Conservation (phyloP, 2,797 vertebrate genomes). For the Channa striata region DNA sequence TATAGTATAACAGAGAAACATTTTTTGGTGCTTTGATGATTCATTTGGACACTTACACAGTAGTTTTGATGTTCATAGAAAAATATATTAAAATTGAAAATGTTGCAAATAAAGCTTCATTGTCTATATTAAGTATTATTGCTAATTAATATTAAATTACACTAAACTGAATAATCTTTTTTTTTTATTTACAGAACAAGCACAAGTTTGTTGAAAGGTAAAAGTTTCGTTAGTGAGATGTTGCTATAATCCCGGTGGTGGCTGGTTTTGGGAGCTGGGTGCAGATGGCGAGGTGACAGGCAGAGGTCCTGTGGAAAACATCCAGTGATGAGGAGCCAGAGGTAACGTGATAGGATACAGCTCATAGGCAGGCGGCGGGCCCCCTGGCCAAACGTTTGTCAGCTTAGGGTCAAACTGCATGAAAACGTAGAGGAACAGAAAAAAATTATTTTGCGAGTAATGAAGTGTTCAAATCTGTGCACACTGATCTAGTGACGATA, state of each 20-base stretch:
- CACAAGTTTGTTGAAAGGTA: no score
- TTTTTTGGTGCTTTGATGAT: slow-evolving; percentile 60
- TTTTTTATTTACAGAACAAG: no score
- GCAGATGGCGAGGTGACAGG: background rate
- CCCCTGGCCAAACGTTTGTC: slow-evolving; percentile 10
- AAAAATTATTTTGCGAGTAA: background rate
- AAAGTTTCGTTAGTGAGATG: slow-evolving; percentile 2
- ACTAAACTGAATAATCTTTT: no score
- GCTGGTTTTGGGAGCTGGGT: background rate
- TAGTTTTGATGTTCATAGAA: slow-evolving; percentile 66
- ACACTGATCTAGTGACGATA: background rate
- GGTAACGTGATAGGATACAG: slow-evolving; percentile 56
- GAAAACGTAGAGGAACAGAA: slow-evolving; percentile 8
- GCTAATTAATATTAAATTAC: slow-evolving; percentile 19
- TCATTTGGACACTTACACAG: slow-evolving; percentile 53
- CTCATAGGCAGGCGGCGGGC: slow-evolving; percentile 45
- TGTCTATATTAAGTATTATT: slow-evolving; percentile 26
- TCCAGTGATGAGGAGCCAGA: slow-evolving; percentile 38
- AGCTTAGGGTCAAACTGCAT: slow-evolving; percentile 75
- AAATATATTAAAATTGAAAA: slow-evolving; percentile 60
- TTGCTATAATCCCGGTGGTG: background rate
- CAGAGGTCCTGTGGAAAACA: background rate
- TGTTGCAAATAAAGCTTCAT: slow-evolving; percentile 30
- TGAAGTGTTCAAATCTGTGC: background rate
- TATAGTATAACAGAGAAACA: slow-evolving; percentile 65